Base-by-base conservation (phyloP, 2,888 invertebrate genomes). In the Aquatica leii region DNA sequence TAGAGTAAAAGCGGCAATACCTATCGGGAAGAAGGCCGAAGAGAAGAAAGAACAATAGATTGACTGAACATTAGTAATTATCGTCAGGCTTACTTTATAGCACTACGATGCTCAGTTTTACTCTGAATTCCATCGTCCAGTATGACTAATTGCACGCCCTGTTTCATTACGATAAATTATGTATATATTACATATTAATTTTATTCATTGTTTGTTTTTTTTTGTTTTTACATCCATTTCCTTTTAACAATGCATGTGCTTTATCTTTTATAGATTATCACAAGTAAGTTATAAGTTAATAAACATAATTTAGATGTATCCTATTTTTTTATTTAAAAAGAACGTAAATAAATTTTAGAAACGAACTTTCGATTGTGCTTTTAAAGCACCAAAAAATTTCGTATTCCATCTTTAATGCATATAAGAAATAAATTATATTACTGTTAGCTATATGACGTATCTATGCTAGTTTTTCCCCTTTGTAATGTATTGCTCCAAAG, bases 1-100 rank as follows among this genome's bases (percentile, higher is more conserved):
- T 85, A 95, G 95, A 82, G 91, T 95, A 77, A 92, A 92, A 82
- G 92, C 92, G 76, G 93, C 93, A 74, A 89, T 95, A 82, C 95
- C 95, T 69, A 89, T 94, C 82, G 94, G 94, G 82, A 91, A 93
- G 86, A 94, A 93, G 85, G 80, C 87, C 71, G 93, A 94, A 80
- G 89, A 90, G 78, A 90, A 91, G 80, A 94, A 94, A 85, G 92
- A 93, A 84, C 91, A 93, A 86, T 92, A 91, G 86, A 81, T 50
- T 24, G 41, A 50, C 24, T 18, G 24, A 57, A n/a, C 35, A 35
- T 11, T 56, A 41, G 58, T 34, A 48, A 62, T 40, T 60, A 52
- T 51, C 61, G 67, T 61, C 58, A 56, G 37, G 57, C 54, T 57
- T 62, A 65, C 50, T 43, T 62, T 53, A 52, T 57, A 59, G 58